phyloP scores from a whole-genome alignment of 2,888 invertebrate genomes.

The Automeris io region DNA sequence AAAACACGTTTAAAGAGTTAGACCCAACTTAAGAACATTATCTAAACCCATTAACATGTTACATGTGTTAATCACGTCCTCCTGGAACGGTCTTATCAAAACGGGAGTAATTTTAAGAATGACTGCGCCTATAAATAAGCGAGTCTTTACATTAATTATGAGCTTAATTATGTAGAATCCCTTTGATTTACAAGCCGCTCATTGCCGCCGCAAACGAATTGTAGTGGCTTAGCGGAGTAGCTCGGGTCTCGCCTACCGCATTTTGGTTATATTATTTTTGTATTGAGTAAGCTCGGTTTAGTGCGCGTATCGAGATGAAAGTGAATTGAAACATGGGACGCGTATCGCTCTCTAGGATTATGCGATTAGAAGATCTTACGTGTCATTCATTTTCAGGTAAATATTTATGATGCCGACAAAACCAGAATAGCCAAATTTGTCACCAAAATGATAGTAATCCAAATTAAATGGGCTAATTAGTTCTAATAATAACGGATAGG shows the following conservation, averaged over 20 bases:
- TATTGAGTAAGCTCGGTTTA: conserved; percentile 43
- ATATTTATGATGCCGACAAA: too few relatives aligned
- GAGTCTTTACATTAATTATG: conserved; percentile 74
- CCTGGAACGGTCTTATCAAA: conserved; percentile 57
- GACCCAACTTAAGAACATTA: conserved; percentile 39
- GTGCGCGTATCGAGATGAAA: conserved; percentile 62
- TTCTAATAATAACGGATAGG: too few relatives aligned
- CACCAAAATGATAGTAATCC: too few relatives aligned
- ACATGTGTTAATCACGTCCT: conserved; percentile 67
- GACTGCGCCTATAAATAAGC: conserved; percentile 70
- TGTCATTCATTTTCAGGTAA: conserved; percentile 5
- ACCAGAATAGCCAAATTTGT: too few relatives aligned
- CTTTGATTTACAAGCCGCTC: conserved; percentile 75
- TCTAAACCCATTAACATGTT: conserved; percentile 54
- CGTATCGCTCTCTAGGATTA: conserved; percentile 60
- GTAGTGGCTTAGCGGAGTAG: conserved; percentile 70
- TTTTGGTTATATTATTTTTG: conserved; percentile 69
- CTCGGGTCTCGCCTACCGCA: conserved; percentile 52
- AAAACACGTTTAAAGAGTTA: conserved; percentile 24
- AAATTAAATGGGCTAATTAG: too few relatives aligned
- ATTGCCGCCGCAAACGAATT: conserved; percentile 72
- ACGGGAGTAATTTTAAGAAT: conserved; percentile 71
- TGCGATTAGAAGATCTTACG: conserved; percentile 18
- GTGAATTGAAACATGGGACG: conserved; percentile 63
- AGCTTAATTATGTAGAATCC: conserved; percentile 75